Conservation (phyloP, 2,797 vertebrate species). For the Brachyrhaphis roseni region DNA sequence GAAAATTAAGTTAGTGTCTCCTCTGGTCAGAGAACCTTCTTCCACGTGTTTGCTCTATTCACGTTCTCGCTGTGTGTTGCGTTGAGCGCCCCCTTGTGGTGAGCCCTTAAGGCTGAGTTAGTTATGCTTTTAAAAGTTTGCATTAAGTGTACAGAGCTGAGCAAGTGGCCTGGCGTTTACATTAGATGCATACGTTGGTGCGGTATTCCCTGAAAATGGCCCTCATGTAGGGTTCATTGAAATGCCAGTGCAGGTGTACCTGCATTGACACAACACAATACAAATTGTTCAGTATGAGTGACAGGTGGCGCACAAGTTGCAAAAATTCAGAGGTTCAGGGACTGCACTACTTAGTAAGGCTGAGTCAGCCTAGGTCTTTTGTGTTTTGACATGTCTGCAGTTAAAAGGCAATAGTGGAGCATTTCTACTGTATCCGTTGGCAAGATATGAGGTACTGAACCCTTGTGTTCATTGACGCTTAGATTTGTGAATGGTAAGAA, state of each 20-base stretch:
- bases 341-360: no score
- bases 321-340: no score
- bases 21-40: neutral
- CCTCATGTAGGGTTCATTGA: neutral
- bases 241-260: neutral
- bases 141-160: neutral
- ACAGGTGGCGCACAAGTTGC: neutral
- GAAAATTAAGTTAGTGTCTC: neutral
- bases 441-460: neutral
- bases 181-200: neutral
- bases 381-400: neutral
- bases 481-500: neutral
- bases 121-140: neutral
- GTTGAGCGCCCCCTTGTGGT: no score
- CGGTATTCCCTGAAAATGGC: neutral
- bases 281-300: neutral
- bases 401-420: neutral
- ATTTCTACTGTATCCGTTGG: neutral
- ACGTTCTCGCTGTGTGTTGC: neutral
- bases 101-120: no score
- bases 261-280: neutral
- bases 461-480: neutral
- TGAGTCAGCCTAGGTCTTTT: neutral
- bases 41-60: neutral
- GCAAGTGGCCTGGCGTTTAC: neutral